Evolutionary conservation across 2,113 vertebrate genomes (phyloP).

Genomic region (Genyomyrus donnyi): DNA sequence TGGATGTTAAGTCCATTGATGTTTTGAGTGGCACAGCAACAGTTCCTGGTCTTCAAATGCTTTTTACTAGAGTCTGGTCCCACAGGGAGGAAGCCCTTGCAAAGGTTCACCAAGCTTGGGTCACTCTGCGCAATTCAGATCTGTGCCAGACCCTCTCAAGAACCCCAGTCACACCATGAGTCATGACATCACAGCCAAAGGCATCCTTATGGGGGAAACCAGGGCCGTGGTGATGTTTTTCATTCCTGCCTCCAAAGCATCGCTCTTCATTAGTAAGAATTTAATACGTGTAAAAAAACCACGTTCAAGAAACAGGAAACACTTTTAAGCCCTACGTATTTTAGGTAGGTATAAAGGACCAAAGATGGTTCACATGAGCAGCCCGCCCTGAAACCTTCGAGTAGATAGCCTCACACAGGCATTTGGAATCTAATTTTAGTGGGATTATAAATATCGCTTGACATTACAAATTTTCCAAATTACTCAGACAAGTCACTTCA

Average conservation of each 20-base stretch:
- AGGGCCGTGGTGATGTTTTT: not conserved
- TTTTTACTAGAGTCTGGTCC: not conserved
- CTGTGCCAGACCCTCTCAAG: not conserved
- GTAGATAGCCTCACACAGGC: not conserved
- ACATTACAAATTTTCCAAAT: slow-evolving; percentile 7
- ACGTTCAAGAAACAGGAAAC: not conserved
- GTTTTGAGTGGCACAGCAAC: not conserved
- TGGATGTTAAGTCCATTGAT: not conserved
- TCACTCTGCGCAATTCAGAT: not conserved
- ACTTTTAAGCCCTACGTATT: not conserved
- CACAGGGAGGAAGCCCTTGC: not conserved
- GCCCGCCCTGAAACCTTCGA: not conserved
- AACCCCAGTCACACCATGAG: not conserved
- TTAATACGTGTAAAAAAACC: not conserved
- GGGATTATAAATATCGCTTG: not conserved
- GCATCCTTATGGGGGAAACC: not conserved
- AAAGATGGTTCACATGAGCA: not conserved
- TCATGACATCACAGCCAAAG: not conserved
- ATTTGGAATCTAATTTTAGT: slow-evolving; percentile 5
- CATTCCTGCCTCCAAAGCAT: not conserved
- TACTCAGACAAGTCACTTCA: not conserved
- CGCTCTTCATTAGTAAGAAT: not conserved
- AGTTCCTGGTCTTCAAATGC: not conserved
- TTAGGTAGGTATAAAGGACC: not conserved
- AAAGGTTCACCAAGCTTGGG: not conserved